These are phyloP conservation scores for Choloepus hoffmanni DNA, from an alignment of 2,113 vertebrate species.

Conservation along the genomic window DNA sequence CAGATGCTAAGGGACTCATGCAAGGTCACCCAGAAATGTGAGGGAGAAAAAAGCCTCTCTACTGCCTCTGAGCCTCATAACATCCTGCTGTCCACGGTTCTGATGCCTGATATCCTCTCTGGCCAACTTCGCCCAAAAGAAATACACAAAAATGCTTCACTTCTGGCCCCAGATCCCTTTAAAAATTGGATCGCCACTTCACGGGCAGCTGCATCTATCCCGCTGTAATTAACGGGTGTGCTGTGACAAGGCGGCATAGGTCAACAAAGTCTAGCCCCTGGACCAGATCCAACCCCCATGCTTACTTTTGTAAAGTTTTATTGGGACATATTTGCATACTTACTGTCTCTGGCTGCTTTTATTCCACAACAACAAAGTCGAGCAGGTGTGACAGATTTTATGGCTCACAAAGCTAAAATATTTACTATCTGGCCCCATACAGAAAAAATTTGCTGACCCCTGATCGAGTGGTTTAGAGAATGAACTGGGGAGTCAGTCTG, in stretches of 20 bases:
- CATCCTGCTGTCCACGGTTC: not conserved
- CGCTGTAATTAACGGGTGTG: too few species aligned
- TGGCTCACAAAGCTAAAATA: not conserved
- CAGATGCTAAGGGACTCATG: not conserved
- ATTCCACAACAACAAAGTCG: not conserved
- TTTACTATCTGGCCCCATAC: not conserved
- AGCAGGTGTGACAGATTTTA: not conserved
- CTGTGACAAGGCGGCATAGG: rapidly evolving
- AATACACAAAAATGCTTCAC: not conserved
- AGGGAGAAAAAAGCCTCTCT: not conserved
- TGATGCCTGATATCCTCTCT: not conserved
- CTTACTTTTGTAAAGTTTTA: not conserved
- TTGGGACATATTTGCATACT: not conserved
- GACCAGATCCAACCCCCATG: not conserved
- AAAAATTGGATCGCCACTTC: not conserved
- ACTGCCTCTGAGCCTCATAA: not conserved
- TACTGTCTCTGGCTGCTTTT: not conserved
- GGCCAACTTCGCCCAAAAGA: not conserved
- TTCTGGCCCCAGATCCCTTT: not conserved
- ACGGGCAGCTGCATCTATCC: not conserved
- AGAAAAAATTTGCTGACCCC: not conserved
- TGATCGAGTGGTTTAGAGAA: not conserved
- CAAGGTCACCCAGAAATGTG: not conserved
- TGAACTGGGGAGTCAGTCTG: not conserved
- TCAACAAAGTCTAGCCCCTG: not conserved